These are phyloP conservation scores for Lithophane socia DNA, from an alignment of 2,888 invertebrate species.

Conservation along the genomic window DNA sequence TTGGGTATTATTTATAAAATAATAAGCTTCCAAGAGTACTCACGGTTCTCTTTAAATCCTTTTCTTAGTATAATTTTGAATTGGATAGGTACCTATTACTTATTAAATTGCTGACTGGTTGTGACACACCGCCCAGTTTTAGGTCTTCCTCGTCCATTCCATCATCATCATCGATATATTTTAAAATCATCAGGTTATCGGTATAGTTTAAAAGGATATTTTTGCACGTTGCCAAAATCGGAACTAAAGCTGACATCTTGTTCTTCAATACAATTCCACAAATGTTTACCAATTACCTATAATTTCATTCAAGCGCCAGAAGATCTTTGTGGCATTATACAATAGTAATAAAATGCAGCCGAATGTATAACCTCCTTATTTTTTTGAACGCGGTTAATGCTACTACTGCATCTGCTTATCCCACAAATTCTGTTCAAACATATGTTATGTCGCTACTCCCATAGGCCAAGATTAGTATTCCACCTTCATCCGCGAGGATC, in stretches of 20 bases:
- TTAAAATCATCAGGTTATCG: neutral
- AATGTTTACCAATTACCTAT: too few relatives aligned
- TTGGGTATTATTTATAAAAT: neutral
- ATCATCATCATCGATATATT: too few relatives aligned
- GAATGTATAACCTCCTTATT: too few relatives aligned
- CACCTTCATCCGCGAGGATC: constrained; percentile 51
- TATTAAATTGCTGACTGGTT: neutral
- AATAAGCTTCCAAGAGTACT: neutral
- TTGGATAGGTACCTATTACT: neutral
- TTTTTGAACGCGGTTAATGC: too few relatives aligned
- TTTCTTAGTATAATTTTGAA: neutral
- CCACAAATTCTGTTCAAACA: neutral
- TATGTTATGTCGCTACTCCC: constrained; percentile 6
- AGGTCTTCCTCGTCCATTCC: neutral
- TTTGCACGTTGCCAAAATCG: too few relatives aligned
- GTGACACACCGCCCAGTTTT: neutral
- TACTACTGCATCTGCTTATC: neutral
- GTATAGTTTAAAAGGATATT: neutral
- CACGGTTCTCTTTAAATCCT: neutral
- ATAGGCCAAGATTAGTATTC: constrained; percentile 58
- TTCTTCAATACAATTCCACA: too few relatives aligned
- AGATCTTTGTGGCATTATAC: too few relatives aligned
- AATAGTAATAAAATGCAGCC: neutral
- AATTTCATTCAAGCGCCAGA: too few relatives aligned
- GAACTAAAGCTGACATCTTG: too few relatives aligned